Evolutionary conservation across 2,888 invertebrate species (phyloP).

Genomic region (Cryptus viduatorius): DNA sequence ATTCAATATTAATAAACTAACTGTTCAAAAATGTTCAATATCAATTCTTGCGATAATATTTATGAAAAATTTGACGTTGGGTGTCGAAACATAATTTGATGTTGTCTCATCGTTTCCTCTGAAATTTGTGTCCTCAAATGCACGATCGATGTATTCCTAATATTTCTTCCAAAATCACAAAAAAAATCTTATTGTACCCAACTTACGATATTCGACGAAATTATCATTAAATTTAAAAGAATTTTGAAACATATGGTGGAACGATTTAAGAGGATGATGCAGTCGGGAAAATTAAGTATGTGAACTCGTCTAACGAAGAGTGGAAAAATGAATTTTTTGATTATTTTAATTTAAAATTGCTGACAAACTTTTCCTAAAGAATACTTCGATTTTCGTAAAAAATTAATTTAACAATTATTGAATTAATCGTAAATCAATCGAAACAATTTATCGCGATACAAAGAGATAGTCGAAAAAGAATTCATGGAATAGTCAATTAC

Average conservation of each 20-base stretch:
- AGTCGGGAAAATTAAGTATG: background rate
- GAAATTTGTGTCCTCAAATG: slow-evolving; percentile 23
- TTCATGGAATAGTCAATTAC: slow-evolving; percentile 51
- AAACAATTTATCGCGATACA: slow-evolving; percentile 2
- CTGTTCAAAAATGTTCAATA: slow-evolving; percentile 22
- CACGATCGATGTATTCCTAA: slow-evolving; percentile 39
- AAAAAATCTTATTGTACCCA: background rate
- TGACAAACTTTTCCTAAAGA: background rate
- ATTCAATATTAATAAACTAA: background rate
- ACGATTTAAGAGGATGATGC: slow-evolving; percentile 4
- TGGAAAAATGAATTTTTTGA: too few relatives aligned
- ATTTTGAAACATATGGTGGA: slow-evolving; percentile 21
- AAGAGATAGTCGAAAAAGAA: slow-evolving; percentile 4
- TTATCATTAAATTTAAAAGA: background rate
- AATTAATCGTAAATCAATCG: background rate
- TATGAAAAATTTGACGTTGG: slow-evolving; percentile 18
- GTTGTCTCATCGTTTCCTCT: slow-evolving; percentile 10
- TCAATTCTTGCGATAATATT: slow-evolving; percentile 4
- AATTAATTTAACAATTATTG: background rate
- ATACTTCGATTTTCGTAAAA: background rate
- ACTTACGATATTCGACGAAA: background rate
- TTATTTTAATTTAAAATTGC: background rate
- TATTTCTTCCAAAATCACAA: slow-evolving; percentile 22
- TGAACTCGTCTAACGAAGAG: background rate
- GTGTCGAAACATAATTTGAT: slow-evolving; percentile 12